These are phyloP conservation scores for Lichenostomus cassidix DNA, from an alignment of 2,113 vertebrate species.

Conservation along the genomic window DNA sequence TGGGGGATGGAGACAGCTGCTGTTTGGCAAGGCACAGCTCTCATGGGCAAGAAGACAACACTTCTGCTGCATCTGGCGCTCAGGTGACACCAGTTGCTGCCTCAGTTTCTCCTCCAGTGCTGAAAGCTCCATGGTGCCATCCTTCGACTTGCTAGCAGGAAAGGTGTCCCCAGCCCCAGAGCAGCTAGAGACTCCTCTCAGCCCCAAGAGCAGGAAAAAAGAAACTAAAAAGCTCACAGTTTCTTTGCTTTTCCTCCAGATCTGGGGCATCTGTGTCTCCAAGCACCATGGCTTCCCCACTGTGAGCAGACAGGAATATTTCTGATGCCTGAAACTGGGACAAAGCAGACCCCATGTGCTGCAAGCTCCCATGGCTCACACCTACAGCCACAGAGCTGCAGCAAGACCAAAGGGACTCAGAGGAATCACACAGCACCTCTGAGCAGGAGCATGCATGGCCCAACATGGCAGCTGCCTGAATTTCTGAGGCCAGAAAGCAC, in stretches of 20 bases:
- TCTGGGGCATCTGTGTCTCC: neutral
- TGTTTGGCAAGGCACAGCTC: neutral
- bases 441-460: neutral
- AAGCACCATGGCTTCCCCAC: neutral
- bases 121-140: neutral
- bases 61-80: neutral
- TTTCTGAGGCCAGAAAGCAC: neutral
- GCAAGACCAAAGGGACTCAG: rapidly evolving
- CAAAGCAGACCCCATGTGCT: neutral
- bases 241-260: neutral
- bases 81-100: neutral
- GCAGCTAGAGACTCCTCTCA: neutral
- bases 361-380: neutral
- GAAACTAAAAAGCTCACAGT: neutral
- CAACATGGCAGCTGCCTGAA: neutral
- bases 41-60: rapidly evolving
- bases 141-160: neutral
- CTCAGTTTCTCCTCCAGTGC: neutral
- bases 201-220: neutral
- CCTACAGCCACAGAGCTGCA: rapidly evolving
- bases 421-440: neutral
- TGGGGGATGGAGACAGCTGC: neutral
- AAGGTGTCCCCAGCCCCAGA: neutral
- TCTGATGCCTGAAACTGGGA: neutral
- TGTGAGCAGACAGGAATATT: neutral